phyloP scores from a whole-genome alignment of 2,888 invertebrate genomes.

The Brachylomia viminalis region DNA sequence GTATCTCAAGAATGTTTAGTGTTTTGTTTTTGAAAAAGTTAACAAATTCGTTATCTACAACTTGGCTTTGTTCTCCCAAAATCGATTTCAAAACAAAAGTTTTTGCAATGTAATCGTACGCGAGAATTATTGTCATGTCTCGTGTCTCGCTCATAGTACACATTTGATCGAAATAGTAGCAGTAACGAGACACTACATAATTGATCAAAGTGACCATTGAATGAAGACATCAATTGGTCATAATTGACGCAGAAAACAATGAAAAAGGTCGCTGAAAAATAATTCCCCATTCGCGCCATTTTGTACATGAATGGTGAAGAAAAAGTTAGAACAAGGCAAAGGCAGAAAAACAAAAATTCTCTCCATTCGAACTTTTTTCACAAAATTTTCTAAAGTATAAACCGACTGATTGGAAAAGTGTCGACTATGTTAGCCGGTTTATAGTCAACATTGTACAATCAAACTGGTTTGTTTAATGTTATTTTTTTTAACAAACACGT shows the following conservation, averaged over 20 bases:
- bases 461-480: slow-evolving; percentile 80
- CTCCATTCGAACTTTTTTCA: slow-evolving; percentile 57
- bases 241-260: slow-evolving; percentile 80
- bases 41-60: slow-evolving; percentile 17
- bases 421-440: slow-evolving; percentile 59
- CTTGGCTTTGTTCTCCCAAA: slow-evolving; percentile 36
- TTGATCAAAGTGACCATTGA: slow-evolving; percentile 77
- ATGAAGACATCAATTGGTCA: slow-evolving; percentile 81
- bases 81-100: slow-evolving; percentile 19
- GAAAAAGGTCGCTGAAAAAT: slow-evolving; percentile 73
- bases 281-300: slow-evolving; percentile 65
- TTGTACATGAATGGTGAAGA: slow-evolving; percentile 49
- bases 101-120: slow-evolving; percentile 24
- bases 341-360: slow-evolving; percentile 44
- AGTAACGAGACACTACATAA: slow-evolving; percentile 69
- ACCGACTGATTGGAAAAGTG: slow-evolving; percentile 76
- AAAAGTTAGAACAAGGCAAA: slow-evolving; percentile 61
- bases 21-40: slow-evolving; percentile 52
- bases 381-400: slow-evolving; percentile 74
- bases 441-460: slow-evolving; percentile 80
- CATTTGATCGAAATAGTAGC: slow-evolving; percentile 63
- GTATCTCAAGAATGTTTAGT: slow-evolving; percentile 38
- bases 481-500: slow-evolving; percentile 83
- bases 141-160: slow-evolving; percentile 41
- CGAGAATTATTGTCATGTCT: slow-evolving; percentile 1